Percentiles rank a stretch among this genome's conserved stretches.
These are phyloP conservation scores for Antigone vipio DNA, from an alignment of 2,113 vertebrate species.

Conservation along the genomic window DNA sequence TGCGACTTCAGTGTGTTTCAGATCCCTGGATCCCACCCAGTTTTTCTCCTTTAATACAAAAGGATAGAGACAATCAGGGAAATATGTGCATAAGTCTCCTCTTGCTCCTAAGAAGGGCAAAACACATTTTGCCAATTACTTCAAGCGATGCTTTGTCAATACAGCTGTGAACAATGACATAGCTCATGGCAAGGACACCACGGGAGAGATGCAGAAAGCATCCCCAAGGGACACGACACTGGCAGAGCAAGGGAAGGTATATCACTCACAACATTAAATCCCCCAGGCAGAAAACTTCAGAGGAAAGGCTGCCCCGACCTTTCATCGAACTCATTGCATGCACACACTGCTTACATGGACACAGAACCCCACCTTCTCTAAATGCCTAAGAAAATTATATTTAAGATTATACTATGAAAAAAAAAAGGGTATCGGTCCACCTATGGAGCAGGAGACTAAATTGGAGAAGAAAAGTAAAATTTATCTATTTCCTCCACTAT, in stretches of 20 bases:
- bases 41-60: not conserved
- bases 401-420: not conserved
- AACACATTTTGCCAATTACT: not conserved
- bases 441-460: not conserved
- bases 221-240: not conserved
- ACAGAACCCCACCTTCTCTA: not conserved
- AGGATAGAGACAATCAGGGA: not conserved
- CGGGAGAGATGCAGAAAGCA: not conserved
- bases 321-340: not conserved
- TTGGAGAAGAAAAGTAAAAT: not conserved
- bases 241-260: not conserved
- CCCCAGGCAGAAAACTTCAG: not conserved
- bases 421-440: not conserved
- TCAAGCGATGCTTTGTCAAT: not conserved
- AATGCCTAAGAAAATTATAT: not conserved
- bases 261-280: not conserved
- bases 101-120: not conserved
- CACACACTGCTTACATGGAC: accelerated
- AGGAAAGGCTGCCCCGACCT: not conserved
- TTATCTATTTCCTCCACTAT: not conserved
- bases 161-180: not conserved
- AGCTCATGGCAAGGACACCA: not conserved
- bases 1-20: not conserved
- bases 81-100: not conserved
- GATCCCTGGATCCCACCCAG: not conserved